phyloP scores from a whole-genome alignment of 1,140 invertebrate genomes.

The Geopemphigus sp. region DNA sequence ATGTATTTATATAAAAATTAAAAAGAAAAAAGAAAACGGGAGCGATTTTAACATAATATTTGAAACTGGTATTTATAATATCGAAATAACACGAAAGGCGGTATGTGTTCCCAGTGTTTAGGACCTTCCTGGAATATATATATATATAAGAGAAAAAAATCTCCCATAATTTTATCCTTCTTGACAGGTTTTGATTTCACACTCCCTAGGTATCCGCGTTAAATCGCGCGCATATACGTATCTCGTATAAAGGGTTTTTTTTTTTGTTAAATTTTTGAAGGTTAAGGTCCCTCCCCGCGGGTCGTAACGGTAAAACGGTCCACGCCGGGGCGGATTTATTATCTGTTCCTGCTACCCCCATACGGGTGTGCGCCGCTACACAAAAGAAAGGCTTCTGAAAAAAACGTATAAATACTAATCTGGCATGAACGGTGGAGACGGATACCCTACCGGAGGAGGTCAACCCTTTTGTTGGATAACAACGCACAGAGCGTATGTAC shows the following conservation, averaged over 20 bases:
- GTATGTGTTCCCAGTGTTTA: slow-evolving; percentile 16
- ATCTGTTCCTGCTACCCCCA: slow-evolving; percentile 35
- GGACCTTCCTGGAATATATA: slow-evolving; percentile 5
- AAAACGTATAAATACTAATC: slow-evolving; percentile 34
- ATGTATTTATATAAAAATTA: neutral
- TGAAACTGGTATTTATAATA: slow-evolving; percentile 40
- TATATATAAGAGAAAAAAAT: slow-evolving; percentile 21
- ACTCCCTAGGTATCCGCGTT: slow-evolving; percentile 35
- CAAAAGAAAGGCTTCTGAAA: slow-evolving; percentile 48
- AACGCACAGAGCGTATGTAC: neutral
- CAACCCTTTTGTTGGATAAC: slow-evolving; percentile 44
- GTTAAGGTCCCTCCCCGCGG: slow-evolving; percentile 33
- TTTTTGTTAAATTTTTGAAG: slow-evolving; percentile 28
- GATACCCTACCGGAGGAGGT: slow-evolving; percentile 21
- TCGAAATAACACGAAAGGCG: slow-evolving; percentile 10
- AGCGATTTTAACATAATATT: slow-evolving; percentile 42
- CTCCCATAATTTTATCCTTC: slow-evolving; percentile 43
- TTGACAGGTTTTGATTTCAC: slow-evolving; percentile 44
- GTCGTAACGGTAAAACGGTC: slow-evolving; percentile 45
- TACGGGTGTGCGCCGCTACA: neutral
- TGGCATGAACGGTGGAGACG: slow-evolving; percentile 17
- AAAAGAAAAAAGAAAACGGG: slow-evolving; percentile 22
- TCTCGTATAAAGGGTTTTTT: slow-evolving; percentile 16
- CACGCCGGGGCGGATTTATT: slow-evolving; percentile 28
- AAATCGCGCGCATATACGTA: neutral